Evolutionary conservation across 2,888 invertebrate species (phyloP).

Genomic region (Nomada ruficornis): DNA sequence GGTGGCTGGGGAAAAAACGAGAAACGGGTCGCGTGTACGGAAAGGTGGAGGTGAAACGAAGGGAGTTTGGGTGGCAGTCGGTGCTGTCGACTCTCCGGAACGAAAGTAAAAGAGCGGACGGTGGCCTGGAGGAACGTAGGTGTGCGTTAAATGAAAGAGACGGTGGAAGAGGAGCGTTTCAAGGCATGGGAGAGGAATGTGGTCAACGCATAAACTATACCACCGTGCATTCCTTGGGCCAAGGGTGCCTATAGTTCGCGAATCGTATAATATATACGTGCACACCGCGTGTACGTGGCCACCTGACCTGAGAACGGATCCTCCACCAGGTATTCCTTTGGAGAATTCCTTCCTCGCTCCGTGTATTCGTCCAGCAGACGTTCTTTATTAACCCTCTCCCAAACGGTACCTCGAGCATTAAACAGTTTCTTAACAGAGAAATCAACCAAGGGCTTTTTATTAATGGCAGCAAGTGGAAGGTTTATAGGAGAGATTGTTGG

Average conservation of each 20-base stretch:
- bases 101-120: constrained; percentile 66
- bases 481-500: too few species aligned
- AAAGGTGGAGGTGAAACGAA: background rate
- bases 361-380: background rate
- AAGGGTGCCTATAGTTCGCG: constrained; percentile 79
- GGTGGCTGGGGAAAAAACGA: background rate
- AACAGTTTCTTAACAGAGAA: too few species aligned
- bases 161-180: constrained; percentile 76
- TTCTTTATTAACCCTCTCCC: background rate
- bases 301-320: constrained; percentile 48
- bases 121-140: constrained; percentile 63
- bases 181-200: constrained; percentile 83
- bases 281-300: constrained; percentile 35
- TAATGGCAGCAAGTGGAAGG: too few species aligned
- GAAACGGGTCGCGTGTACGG: constrained; percentile 12
- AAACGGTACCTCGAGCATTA: too few species aligned
- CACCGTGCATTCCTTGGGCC: constrained; percentile 78
- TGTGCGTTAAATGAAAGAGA: constrained; percentile 74
- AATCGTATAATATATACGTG: constrained; percentile 67
- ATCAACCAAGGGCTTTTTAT: too few species aligned
- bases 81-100: constrained; percentile 53
- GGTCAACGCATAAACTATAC: constrained; percentile 83
- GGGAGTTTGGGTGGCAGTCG: constrained; percentile 27
- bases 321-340: constrained; percentile 24
- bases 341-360: background rate